Percentiles rank a stretch among this genome's conserved stretches.
Conservation (phyloP, 2,888 invertebrate species). For the Lissocephala sabroskyi region DNA sequence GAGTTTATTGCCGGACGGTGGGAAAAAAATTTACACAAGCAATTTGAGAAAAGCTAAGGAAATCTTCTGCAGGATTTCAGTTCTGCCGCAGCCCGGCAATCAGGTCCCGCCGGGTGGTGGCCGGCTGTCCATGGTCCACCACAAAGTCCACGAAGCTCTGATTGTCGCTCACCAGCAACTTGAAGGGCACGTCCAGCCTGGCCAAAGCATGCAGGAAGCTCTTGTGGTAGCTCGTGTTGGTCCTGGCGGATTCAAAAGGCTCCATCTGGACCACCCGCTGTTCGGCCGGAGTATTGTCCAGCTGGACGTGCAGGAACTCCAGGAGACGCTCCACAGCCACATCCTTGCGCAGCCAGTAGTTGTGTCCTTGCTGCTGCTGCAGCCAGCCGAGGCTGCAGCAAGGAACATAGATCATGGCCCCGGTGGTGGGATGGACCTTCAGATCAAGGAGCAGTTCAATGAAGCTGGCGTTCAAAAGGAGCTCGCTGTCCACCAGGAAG, state of each 20-base stretch:
- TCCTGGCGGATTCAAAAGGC: background rate
- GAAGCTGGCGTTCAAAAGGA: background rate
- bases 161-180: background rate
- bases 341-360: no score
- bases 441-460: background rate
- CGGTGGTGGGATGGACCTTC: background rate
- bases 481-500: background rate
- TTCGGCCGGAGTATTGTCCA: background rate
- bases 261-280: background rate
- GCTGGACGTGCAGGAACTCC: background rate
- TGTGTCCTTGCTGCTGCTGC: background rate
- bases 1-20: no score
- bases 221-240: background rate
- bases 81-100: background rate
- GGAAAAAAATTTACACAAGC: no score
- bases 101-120: background rate
- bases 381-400: background rate
- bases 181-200: background rate
- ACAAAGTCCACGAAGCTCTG: background rate
- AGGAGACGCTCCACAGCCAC: background rate
- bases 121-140: background rate
- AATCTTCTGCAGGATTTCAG: no score
- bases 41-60: no score
- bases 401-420: background rate
- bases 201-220: background rate